Evolutionary conservation across 2,888 invertebrate species (phyloP).

Genomic region (Odontothrips loti): DNA sequence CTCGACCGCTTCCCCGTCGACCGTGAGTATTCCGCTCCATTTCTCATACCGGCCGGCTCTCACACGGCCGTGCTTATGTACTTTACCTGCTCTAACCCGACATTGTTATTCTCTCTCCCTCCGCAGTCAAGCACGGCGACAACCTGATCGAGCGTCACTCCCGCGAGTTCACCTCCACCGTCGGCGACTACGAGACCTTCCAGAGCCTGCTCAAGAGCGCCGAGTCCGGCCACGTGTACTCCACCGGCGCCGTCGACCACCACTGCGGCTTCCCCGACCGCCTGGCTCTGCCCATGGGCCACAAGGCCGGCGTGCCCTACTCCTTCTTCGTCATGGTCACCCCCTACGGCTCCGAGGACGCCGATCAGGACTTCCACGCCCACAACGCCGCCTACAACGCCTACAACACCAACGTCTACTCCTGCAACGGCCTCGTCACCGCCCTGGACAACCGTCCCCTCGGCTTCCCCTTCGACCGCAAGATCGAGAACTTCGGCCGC

Average conservation of each 20-base stretch:
- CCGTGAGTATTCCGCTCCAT: conserved; percentile 40
- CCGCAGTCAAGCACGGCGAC: conserved; percentile 54
- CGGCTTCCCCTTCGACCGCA: conserved; percentile 71
- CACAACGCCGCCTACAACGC: conserved; percentile 34
- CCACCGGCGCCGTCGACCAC: conserved; percentile 50
- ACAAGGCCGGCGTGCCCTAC: conserved; percentile 58
- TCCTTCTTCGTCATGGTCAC: conserved; percentile 58
- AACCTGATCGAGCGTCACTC: conserved; percentile 66
- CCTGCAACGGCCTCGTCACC: conserved; percentile 49
- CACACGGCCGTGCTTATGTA: background rate
- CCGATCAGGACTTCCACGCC: conserved; percentile 41
- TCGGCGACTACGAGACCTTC: conserved; percentile 60
- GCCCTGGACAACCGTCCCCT: conserved; percentile 58
- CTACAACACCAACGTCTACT: conserved; percentile 45
- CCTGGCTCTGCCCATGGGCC: conserved; percentile 62
- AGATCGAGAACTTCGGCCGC: conserved; percentile 54
- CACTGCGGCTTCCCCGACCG: conserved; percentile 59
- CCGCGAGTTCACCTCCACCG: conserved; percentile 59
- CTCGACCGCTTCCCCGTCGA: conserved; percentile 60
- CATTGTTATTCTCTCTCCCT: background rate
- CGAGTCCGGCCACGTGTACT: conserved; percentile 49
- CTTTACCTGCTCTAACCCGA: conserved; percentile 43
- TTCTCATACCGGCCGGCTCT: conserved; percentile 9
- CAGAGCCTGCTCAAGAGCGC: conserved; percentile 61
- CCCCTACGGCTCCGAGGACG: conserved; percentile 46